phyloP scores from a whole-genome alignment of 2,113 vertebrate species.

The Empidonax traillii region DNA sequence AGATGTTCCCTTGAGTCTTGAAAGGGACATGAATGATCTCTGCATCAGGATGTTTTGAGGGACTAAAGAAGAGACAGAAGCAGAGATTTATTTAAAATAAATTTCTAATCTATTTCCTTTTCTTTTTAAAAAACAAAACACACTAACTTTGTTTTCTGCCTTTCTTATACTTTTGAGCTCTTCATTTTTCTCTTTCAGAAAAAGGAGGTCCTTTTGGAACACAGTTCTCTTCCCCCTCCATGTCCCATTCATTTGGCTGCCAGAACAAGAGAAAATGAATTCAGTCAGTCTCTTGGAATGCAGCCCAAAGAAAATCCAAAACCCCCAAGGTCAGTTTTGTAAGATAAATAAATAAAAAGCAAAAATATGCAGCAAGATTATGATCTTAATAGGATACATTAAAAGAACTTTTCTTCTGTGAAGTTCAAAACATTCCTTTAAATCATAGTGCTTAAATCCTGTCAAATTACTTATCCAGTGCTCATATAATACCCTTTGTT shows the following conservation, averaged over 20 bases:
- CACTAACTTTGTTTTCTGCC: not conserved
- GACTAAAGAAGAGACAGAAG: not conserved
- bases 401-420: not conserved
- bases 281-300: slow-evolving; percentile 19
- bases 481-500: not conserved
- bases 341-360: slow-evolving; percentile 31
- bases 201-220: not conserved
- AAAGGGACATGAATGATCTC: not conserved
- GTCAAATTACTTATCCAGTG: not conserved
- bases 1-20: not conserved
- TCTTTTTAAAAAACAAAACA: not conserved
- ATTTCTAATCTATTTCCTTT: not conserved
- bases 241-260: not conserved
- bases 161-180: not conserved
- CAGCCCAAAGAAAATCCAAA: slow-evolving; percentile 21
- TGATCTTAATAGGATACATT: not conserved
- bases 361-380: not conserved
- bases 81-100: not conserved
- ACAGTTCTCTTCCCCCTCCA: not conserved
- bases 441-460: not conserved
- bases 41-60: not conserved
- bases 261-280: not conserved
- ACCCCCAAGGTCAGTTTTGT: slow-evolving; percentile 8
- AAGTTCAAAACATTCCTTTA: not conserved
- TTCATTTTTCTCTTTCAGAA: not conserved